A percentile compares a stretch with the other conserved stretches of the same genome.
Conservation (phyloP, 2,113 vertebrate genomes). For the Poicephalus meyeri region DNA sequence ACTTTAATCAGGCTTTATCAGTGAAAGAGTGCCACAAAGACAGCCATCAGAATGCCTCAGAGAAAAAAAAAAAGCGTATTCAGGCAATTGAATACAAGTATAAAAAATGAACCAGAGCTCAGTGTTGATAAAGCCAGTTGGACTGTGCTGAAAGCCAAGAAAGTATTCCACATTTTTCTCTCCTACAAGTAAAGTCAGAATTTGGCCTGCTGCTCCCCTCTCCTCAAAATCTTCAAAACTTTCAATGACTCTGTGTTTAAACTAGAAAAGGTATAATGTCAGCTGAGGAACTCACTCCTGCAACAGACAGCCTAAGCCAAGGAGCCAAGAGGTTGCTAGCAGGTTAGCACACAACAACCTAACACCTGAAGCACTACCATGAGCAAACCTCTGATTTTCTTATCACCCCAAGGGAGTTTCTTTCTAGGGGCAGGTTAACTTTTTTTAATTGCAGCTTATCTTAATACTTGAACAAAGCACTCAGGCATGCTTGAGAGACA, state of each 20-base stretch:
- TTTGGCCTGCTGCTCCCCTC: background rate
- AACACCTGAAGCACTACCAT: background rate
- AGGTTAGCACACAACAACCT: background rate
- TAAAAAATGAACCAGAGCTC: background rate
- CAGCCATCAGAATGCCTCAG: background rate
- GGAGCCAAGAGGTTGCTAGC: background rate
- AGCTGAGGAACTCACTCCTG: background rate
- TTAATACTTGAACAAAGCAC: background rate
- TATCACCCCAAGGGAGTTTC: background rate
- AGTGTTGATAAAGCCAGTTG: background rate
- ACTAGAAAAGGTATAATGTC: background rate
- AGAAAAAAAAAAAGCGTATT: slow-evolving; percentile 1
- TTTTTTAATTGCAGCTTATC: background rate
- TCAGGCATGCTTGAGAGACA: background rate
- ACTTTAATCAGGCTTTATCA: slow-evolving; percentile 1
- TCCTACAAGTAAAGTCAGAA: background rate
- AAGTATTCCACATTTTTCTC: background rate
- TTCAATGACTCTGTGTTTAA: background rate
- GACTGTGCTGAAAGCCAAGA: background rate
- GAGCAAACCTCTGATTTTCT: background rate
- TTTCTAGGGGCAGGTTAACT: background rate
- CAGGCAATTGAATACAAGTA: background rate
- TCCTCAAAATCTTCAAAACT: background rate
- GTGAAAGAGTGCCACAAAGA: background rate
- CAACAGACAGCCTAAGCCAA: background rate